Conservation (phyloP, 2,888 invertebrate species). For the Drosophila nigricruria region DNA sequence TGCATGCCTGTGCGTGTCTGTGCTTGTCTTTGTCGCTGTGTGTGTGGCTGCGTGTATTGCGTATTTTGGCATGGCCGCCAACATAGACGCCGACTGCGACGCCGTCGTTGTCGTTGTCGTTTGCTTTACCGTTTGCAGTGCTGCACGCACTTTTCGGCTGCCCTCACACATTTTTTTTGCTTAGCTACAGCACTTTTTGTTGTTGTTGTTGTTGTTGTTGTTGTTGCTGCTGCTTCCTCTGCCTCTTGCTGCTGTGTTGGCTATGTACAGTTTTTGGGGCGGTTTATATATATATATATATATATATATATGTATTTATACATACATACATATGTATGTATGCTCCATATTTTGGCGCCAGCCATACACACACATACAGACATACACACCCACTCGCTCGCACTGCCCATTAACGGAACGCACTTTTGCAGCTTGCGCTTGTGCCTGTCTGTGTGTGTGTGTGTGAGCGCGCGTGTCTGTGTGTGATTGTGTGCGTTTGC, state of each 20-base stretch:
- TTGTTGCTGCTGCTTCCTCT: constrained; percentile 16
- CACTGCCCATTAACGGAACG: constrained; percentile 57
- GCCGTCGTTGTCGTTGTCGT: constrained; percentile 19
- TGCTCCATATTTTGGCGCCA: constrained; percentile 78
- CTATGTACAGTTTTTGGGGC: constrained; percentile 63
- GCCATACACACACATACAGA: constrained; percentile 9
- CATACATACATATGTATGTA: constrained; percentile 16
- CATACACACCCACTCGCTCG: constrained; percentile 14
- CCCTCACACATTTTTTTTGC: constrained; percentile 60
- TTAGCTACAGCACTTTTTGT: constrained; percentile 61
- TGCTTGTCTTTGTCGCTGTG: constrained; percentile 33
- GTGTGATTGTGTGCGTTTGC: constrained; percentile 61
- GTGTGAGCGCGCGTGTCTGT: constrained; percentile 41
- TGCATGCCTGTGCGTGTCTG: constrained; percentile 46
- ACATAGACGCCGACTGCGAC: constrained; percentile 40
- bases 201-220: constrained; percentile 6
- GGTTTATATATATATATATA: constrained; percentile 35
- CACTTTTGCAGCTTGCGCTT: constrained; percentile 79
- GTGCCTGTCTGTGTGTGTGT: constrained; percentile 26
- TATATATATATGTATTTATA: not conserved
- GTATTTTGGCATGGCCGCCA: constrained; percentile 64
- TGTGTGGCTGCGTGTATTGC: constrained; percentile 37
- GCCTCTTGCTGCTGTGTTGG: constrained; percentile 10
- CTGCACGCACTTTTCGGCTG: constrained; percentile 70
- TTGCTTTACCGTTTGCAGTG: constrained; percentile 54